Conservation (phyloP, 2,888 invertebrate species). For the Xylota segnis region DNA sequence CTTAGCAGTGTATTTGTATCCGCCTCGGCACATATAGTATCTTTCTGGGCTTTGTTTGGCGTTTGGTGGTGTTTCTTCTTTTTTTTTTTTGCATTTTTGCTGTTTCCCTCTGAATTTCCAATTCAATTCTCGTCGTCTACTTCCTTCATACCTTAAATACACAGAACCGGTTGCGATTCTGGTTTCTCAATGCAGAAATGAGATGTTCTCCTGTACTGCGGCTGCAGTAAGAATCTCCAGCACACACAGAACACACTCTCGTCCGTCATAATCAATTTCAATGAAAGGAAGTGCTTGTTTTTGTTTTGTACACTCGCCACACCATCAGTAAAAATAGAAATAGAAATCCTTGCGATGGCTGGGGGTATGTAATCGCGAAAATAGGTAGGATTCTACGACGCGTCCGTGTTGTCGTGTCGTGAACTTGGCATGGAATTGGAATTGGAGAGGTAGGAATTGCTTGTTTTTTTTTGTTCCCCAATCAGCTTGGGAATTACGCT, state of each 20-base stretch:
- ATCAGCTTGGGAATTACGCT: neutral
- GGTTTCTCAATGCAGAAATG: constrained; percentile 54
- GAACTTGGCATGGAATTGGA: constrained; percentile 60
- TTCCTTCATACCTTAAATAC: constrained; percentile 69
- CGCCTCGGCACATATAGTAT: constrained; percentile 51
- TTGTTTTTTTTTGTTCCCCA: neutral
- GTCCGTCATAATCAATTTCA: constrained; percentile 75
- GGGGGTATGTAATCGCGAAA: constrained; percentile 13
- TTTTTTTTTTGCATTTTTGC: neutral
- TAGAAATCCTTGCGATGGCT: constrained; percentile 61
- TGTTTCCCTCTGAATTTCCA: constrained; percentile 61
- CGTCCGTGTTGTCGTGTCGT: neutral
- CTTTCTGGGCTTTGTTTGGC: constrained; percentile 57
- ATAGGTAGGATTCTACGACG: constrained; percentile 24
- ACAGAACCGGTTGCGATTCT: constrained; percentile 70
- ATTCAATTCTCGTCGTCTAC: constrained; percentile 75
- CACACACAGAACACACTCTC: constrained; percentile 55
- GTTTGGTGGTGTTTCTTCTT: constrained; percentile 36
- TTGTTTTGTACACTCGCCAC: constrained; percentile 25
- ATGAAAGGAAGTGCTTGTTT: constrained; percentile 71
- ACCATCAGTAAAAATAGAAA: constrained; percentile 71
- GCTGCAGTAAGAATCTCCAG: constrained; percentile 26
- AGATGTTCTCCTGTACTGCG: constrained; percentile 48
- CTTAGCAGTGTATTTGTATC: constrained; percentile 56
- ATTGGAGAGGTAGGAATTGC: neutral